Conservation (phyloP, 2,113 vertebrate genomes). For the Strix aluco region DNA sequence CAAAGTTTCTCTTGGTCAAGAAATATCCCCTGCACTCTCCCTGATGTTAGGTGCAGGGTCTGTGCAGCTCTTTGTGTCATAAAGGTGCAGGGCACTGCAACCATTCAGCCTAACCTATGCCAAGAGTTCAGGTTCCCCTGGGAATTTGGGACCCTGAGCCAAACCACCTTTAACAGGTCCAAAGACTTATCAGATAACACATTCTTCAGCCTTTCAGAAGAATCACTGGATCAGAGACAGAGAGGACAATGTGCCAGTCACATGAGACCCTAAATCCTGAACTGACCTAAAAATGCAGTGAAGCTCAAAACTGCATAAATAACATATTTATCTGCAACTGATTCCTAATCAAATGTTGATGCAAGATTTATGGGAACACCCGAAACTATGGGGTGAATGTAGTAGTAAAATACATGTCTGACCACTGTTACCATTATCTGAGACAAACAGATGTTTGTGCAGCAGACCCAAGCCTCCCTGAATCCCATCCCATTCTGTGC, state of each 20-base stretch:
- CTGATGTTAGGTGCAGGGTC: neutral
- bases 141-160: constrained; percentile 33
- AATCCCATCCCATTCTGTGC: neutral
- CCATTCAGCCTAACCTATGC: neutral
- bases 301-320: constrained; percentile 41
- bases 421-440: neutral
- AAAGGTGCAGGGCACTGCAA: neutral
- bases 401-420: neutral
- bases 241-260: constrained; percentile 56
- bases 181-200: constrained; percentile 59
- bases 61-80: neutral
- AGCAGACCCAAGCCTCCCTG: neutral
- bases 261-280: constrained; percentile 50
- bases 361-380: constrained; percentile 22
- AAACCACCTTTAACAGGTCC: constrained; percentile 15
- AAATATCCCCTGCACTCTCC: neutral
- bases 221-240: constrained; percentile 57
- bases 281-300: constrained; percentile 58
- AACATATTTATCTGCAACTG: constrained; percentile 30
- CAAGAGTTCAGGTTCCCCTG: constrained; percentile 33
- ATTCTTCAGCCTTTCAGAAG: constrained; percentile 61
- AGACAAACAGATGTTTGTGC: neutral
- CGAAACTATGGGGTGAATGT: neutral
- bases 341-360: neutral
- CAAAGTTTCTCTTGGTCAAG: neutral